Percentiles rank a stretch among this genome's conserved stretches.
phyloP scores from a whole-genome alignment of 2,888 invertebrate genomes.

The Balanococcus diminutus region DNA sequence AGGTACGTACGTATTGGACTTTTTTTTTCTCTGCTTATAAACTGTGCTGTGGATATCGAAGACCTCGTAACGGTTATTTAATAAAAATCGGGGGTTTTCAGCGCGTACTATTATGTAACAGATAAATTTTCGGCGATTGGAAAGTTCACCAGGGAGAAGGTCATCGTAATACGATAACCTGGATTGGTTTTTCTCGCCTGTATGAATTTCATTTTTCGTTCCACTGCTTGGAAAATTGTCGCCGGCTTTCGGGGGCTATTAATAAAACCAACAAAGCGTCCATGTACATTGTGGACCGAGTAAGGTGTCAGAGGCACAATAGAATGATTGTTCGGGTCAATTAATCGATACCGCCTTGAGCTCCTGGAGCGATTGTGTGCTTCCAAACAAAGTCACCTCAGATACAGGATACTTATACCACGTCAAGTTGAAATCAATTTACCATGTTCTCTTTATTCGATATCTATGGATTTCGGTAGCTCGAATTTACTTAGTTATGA shows the following conservation, averaged over 20 bases:
- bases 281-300: neutral
- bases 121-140: neutral
- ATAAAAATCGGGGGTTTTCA: neutral
- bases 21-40: too few relatives aligned
- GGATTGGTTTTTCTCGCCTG: neutral
- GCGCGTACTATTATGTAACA: neutral
- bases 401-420: neutral
- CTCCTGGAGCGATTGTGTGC: neutral
- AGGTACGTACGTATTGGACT: too few relatives aligned
- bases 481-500: too few relatives aligned
- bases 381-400: neutral
- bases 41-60: too few relatives aligned
- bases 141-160: conserved; percentile 1
- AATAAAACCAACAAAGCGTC: neutral
- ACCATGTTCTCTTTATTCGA: neutral
- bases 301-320: neutral
- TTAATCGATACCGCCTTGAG: neutral
- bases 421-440: neutral
- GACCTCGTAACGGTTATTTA: conserved; percentile 37
- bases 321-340: conserved; percentile 20
- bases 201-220: neutral
- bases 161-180: neutral
- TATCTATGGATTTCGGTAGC: too few relatives aligned
- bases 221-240: neutral
- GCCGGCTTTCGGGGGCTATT: neutral